phyloP scores from a whole-genome alignment of 1,140 invertebrate species.

The Papilio polyxenes region DNA sequence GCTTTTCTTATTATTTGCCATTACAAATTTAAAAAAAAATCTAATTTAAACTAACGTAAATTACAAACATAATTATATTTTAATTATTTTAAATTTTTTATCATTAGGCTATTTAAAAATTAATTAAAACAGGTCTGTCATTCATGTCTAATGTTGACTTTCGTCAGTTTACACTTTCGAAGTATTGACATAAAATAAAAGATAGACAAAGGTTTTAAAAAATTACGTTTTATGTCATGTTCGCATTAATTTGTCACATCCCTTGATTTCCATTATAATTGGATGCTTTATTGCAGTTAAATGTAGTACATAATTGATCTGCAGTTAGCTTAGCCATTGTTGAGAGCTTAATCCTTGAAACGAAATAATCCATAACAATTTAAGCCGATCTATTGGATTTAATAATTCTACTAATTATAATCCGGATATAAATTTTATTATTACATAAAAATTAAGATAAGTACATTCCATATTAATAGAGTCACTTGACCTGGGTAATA shows the following conservation, averaged over 20 bases:
- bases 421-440: not conserved
- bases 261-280: not conserved
- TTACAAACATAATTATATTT: not conserved
- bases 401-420: not conserved
- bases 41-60: not conserved
- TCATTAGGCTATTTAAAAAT: not conserved
- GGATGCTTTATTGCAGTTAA: not conserved
- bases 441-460: not conserved
- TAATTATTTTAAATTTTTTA: not conserved
- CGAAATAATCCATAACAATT: conserved; percentile 1
- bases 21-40: not conserved
- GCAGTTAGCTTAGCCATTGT: not conserved
- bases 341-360: not conserved
- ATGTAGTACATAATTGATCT: conserved; percentile 7
- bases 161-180: no score
- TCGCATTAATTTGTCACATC: not conserved
- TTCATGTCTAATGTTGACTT: no score
- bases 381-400: not conserved
- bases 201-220: not conserved
- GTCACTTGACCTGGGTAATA: no score
- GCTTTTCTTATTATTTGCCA: not conserved
- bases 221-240: not conserved
- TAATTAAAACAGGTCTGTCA: no score
- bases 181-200: not conserved
- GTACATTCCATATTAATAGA: no score